Conservation (phyloP, 2,797 vertebrate genomes). For the Enteromius fasciolatus region DNA sequence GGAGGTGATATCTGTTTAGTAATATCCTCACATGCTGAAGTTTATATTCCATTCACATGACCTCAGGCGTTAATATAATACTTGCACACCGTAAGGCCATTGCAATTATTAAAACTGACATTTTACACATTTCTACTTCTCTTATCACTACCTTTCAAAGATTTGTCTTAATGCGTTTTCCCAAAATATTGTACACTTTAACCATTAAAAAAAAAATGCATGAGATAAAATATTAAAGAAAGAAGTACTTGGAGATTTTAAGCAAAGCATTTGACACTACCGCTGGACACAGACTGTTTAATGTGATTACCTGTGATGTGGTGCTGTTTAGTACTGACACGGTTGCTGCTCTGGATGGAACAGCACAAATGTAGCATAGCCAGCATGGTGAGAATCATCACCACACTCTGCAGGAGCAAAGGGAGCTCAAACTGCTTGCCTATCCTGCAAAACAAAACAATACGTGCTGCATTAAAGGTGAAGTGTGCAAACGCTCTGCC, state of each 20-base stretch:
- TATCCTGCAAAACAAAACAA: conserved; percentile 71
- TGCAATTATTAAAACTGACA: conserved; percentile 6
- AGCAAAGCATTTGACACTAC: background rate
- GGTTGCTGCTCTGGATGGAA: conserved; percentile 74
- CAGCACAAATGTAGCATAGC: conserved; percentile 84
- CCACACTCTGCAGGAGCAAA: conserved; percentile 81
- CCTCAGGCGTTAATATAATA: background rate
- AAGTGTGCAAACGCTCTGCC: background rate
- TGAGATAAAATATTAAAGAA: background rate
- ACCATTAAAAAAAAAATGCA: background rate
- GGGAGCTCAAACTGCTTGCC: conserved; percentile 85
- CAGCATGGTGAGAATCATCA: conserved; percentile 84
- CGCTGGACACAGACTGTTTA: background rate
- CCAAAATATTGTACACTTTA: background rate
- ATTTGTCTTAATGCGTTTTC: background rate
- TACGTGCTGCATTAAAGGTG: background rate
- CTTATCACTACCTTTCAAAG: background rate
- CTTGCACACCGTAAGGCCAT: background rate
- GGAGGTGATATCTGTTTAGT: conserved; percentile 2
- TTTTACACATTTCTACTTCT: background rate
- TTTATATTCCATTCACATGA: background rate
- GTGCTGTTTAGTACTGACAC: conserved; percentile 79
- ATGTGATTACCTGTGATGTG: conserved; percentile 75
- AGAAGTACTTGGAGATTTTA: background rate
- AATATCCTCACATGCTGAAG: background rate